These are phyloP conservation scores for Macrostomum lignano DNA, from an alignment of 1,140 invertebrate species.

Conservation along the genomic window DNA sequence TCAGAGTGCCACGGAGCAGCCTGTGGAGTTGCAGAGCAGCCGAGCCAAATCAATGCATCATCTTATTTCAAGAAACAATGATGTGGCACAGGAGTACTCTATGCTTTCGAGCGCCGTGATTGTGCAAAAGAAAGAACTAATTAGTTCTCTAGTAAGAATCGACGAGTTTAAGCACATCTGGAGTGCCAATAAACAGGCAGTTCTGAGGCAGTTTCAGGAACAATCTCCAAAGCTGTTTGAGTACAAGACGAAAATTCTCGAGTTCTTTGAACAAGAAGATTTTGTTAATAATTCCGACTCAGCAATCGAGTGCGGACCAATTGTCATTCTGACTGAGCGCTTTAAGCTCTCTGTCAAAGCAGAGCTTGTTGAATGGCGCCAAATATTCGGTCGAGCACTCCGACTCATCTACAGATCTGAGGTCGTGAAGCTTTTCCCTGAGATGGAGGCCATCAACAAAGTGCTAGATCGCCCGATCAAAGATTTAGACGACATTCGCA, in stretches of 20 bases:
- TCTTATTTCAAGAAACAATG: constrained; percentile 73
- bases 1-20: no score
- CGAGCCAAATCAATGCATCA: no score
- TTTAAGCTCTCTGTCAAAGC: constrained; percentile 52
- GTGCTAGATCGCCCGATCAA: constrained; percentile 39
- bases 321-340: constrained; percentile 36
- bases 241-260: constrained; percentile 47
- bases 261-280: constrained; percentile 47
- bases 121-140: constrained; percentile 36
- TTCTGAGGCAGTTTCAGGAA: constrained; percentile 43
- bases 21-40: no score
- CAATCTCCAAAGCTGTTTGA: constrained; percentile 41
- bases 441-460: constrained; percentile 23
- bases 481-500: constrained; percentile 64
- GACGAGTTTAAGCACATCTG: constrained; percentile 55
- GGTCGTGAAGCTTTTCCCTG: constrained; percentile 40
- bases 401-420: constrained; percentile 66
- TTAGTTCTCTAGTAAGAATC: constrained; percentile 47
- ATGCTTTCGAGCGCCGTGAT: constrained; percentile 50
- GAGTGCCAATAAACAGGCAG: constrained; percentile 45
- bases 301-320: constrained; percentile 19
- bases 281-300: constrained; percentile 39
- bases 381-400: constrained; percentile 57
- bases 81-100: constrained; percentile 54
- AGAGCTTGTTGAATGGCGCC: constrained; percentile 53